Evolutionary conservation across 2,113 vertebrate species (phyloP), one percentile per base, ranked within the genome.

Genomic region (Colistium nudipinnis): DNA sequence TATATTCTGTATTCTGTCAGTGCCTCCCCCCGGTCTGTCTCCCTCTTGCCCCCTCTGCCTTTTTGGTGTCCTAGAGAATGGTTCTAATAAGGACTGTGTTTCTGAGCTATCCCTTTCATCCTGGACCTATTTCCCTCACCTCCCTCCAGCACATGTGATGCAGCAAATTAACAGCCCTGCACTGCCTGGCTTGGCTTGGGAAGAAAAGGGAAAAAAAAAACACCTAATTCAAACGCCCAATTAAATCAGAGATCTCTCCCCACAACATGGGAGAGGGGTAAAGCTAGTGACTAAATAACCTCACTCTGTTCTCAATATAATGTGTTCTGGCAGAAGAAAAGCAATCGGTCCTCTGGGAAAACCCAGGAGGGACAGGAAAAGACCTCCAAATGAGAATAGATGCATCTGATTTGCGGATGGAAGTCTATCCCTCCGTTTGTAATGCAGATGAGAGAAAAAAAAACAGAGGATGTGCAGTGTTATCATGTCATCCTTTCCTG

Each of bases 221-320:
- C 56, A 64, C 62, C 81, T 87, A 88, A 90, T 91, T 90, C 78
- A 86, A 85, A 88, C 81, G 84, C 72, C 87, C 88, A 86, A 90
- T 91, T 92, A 92, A 89, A 91, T 62, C 79, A 83, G 86, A 89
- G 85, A 84, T 84, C 78, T 87, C 88, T 81, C 64, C 78, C 68
- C 85, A 85, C 90, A 89, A 83, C 86, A 85, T 33, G 55, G 57
- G 70, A 78, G 77, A 81, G 73, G 76, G 70, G 71, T 62, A 62
- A 81, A 78, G 78, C 75, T 68, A 79, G 87, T 80, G 80, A 85
- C 75, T 86, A 86, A 80, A 81, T 86, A 82, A 86, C 89, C 86
- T 86, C 84, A 65, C 87, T 85, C 74, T 77, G 74, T 88, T 90
- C 82, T 89, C 84, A 86, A 75, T 83, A 80, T 81, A 81, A 87